phyloP scores from a whole-genome alignment of 2,888 invertebrate genomes.

The Plusia festucae region DNA sequence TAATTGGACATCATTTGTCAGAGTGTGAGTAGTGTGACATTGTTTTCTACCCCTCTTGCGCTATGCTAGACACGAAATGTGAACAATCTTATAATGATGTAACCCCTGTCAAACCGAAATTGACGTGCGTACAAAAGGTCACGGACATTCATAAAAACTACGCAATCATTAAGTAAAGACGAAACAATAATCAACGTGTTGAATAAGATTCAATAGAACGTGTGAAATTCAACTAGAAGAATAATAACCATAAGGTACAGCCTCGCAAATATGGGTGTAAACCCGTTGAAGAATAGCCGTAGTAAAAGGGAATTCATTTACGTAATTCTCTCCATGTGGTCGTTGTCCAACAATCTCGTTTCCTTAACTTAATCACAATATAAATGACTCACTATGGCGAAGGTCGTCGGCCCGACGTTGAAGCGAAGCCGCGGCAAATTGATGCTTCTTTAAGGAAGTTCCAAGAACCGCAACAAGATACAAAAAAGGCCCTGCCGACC shows the following conservation, averaged over 20 bases:
- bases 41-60: conserved; percentile 1
- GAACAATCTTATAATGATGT: conserved; percentile 18
- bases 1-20: conserved; percentile 16
- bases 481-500: conserved; percentile 65
- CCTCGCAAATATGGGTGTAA: neutral
- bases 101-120: conserved; percentile 13
- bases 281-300: neutral
- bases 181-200: neutral
- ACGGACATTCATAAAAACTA: conserved; percentile 3
- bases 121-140: conserved; percentile 11
- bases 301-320: conserved; percentile 37
- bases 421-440: conserved; percentile 71
- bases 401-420: conserved; percentile 72
- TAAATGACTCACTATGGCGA: conserved; percentile 69
- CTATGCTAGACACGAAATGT: conserved; percentile 8
- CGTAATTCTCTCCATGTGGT: conserved; percentile 42
- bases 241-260: neutral
- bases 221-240: neutral
- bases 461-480: conserved; percentile 67
- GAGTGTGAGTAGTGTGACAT: neutral
- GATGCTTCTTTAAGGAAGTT: conserved; percentile 72
- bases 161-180: neutral
- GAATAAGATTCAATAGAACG: neutral
- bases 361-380: conserved; percentile 67
- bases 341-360: conserved; percentile 59